phyloP scores from a whole-genome alignment of 2,888 invertebrate genomes.

The Drosophila mimetica region DNA sequence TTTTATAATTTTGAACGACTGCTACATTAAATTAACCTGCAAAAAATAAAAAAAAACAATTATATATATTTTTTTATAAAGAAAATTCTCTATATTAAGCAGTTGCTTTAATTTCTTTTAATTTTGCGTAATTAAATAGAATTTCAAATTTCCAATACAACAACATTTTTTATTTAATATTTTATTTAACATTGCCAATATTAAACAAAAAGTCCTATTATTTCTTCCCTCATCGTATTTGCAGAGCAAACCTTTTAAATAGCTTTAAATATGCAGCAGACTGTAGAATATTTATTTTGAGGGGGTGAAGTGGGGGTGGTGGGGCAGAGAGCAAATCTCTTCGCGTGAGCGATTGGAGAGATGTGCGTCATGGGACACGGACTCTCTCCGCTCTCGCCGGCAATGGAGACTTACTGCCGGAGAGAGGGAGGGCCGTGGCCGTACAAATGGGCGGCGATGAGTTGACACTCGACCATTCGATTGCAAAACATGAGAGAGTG shows the following conservation, averaged over 20 bases:
- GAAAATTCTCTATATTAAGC: too few relatives aligned
- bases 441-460: constrained; percentile 20
- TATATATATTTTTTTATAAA: too few relatives aligned
- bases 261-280: constrained; percentile 57
- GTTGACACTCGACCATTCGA: constrained; percentile 75
- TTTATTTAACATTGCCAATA: too few relatives aligned
- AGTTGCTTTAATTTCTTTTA: too few relatives aligned
- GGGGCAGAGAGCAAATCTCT: constrained; percentile 8
- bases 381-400: constrained; percentile 8
- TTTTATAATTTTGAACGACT: too few relatives aligned
- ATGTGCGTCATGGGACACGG: constrained; percentile 39
- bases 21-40: too few relatives aligned
- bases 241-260: constrained; percentile 39
- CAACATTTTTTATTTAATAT: too few relatives aligned
- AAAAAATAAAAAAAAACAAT: too few relatives aligned
- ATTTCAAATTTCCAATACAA: too few relatives aligned
- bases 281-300: constrained; percentile 35
- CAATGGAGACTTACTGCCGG: constrained; percentile 34
- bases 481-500: constrained; percentile 83
- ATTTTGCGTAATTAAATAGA: too few relatives aligned
- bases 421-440: constrained; percentile 5
- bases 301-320: constrained; percentile 41
- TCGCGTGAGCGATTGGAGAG: constrained; percentile 29
- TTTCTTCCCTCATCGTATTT: neutral
- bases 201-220: neutral